Percentiles rank a stretch among this genome's conserved stretches.
Evolutionary conservation across 1,140 invertebrate genomes (phyloP).

Genomic region (Agraylea sexmaculata): DNA sequence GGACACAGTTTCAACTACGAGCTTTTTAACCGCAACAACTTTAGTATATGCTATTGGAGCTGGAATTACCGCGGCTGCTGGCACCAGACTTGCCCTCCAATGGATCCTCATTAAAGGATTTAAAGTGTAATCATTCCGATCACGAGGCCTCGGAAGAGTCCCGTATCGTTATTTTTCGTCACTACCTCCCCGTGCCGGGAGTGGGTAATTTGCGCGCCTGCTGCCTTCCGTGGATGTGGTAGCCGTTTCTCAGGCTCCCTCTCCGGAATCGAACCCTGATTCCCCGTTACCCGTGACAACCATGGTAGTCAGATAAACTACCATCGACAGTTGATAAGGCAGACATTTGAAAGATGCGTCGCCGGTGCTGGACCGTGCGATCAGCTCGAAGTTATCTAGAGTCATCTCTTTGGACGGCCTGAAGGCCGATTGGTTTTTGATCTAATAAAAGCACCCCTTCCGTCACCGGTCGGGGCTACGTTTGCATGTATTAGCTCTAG

Average conservation of each 20-base stretch:
- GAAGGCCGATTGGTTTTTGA: conserved; percentile 42
- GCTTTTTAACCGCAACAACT: conserved; percentile 72
- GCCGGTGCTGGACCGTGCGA: conserved; percentile 61
- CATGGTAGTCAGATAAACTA: conserved; percentile 67
- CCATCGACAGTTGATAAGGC: conserved; percentile 80
- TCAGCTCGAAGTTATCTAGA: conserved; percentile 69
- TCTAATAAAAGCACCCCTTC: conserved; percentile 58
- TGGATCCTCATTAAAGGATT: conserved; percentile 78
- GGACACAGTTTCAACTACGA: conserved; percentile 59
- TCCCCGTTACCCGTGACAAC: conserved; percentile 68
- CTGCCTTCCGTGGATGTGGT: conserved; percentile 88
- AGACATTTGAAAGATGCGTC: conserved; percentile 78
- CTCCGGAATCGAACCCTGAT: conserved; percentile 58
- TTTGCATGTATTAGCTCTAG: conserved; percentile 77
- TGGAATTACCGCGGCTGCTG: conserved; percentile 86
- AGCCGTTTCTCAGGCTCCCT: conserved; percentile 84
- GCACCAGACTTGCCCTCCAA: conserved; percentile 88
- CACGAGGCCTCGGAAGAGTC: too few relatives aligned
- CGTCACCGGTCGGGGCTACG: conserved; percentile 51
- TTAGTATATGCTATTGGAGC: conserved; percentile 84
- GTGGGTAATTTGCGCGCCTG: conserved; percentile 82
- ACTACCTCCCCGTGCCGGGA: conserved; percentile 67
- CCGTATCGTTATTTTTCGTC: conserved; percentile 82
- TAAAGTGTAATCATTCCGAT: conserved; percentile 85
- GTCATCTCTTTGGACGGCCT: too few relatives aligned